These are phyloP conservation scores for Henricia sp. DNA, from an alignment of 53 echinoderm and acorn worm species.

Conservation along the genomic window DNA sequence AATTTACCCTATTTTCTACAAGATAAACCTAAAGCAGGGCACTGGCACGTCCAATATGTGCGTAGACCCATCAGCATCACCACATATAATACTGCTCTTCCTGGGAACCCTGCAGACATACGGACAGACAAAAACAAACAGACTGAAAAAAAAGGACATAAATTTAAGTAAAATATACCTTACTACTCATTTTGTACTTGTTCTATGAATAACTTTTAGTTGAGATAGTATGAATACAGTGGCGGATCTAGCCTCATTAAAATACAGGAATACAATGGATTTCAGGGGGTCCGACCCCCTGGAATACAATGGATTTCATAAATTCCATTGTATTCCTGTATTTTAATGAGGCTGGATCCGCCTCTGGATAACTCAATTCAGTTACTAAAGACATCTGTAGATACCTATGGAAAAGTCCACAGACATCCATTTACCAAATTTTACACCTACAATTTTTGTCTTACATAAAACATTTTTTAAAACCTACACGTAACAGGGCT, in stretches of 20 bases:
- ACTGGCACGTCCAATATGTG: conserved; percentile 27
- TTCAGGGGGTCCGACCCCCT: neutral
- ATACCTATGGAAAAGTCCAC: neutral
- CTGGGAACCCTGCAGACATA: conserved; percentile 33
- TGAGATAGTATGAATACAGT: too few species aligned
- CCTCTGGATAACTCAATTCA: neutral
- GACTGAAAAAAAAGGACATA: neutral
- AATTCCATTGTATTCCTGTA: neutral
- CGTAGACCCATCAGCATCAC: conserved; percentile 52
- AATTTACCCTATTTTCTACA: neutral
- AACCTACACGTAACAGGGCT: neutral
- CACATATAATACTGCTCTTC: conserved; percentile 21
- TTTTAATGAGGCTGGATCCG: too few species aligned
- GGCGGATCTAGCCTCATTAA: too few species aligned
- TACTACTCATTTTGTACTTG: neutral
- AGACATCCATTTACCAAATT: neutral
- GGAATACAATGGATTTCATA: neutral
- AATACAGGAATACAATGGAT: too few species aligned
- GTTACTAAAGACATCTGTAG: neutral
- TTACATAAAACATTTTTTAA: neutral
- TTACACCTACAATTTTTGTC: neutral
- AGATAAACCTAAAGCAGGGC: neutral
- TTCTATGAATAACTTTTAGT: too few species aligned
- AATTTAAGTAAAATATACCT: neutral
- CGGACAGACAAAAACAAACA: neutral